These are phyloP conservation scores for Irena cyanogastra DNA, from an alignment of 2,113 vertebrate genomes.

Conservation along the genomic window DNA sequence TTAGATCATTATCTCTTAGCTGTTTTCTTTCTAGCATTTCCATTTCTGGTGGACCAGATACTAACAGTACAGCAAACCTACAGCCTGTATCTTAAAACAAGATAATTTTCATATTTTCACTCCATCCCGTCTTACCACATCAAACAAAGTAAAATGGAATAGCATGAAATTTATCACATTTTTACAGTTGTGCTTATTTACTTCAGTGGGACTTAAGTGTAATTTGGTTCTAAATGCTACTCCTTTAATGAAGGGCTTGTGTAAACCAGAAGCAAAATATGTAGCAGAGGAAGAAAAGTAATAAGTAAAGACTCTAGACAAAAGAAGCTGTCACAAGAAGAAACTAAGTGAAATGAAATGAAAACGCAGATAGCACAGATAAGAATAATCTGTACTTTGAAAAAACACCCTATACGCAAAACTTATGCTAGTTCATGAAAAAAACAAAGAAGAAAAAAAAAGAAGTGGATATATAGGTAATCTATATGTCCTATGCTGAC, in stretches of 20 bases:
- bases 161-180: not conserved
- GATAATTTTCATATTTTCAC: not conserved
- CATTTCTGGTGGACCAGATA: not conserved
- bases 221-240: not conserved
- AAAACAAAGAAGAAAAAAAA: not conserved
- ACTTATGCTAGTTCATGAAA: rapidly evolving
- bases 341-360: not conserved
- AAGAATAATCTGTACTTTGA: not conserved
- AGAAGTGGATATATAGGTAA: not conserved
- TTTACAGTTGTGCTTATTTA: not conserved
- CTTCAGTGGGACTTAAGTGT: not conserved
- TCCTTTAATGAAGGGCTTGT: not conserved
- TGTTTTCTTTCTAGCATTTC: not conserved
- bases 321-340: not conserved
- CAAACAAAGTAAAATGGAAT: not conserved
- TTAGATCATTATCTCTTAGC: not conserved
- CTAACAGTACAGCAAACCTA: not conserved
- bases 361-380: not conserved
- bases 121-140: not conserved
- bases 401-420: rapidly evolving
- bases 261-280: not conserved
- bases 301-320: not conserved
- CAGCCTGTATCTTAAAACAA: not conserved
- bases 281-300: not conserved
- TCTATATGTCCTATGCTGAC: not conserved